Evolutionary conservation across 2,113 vertebrate species (phyloP).

Genomic region (Gambusia holbrooki): DNA sequence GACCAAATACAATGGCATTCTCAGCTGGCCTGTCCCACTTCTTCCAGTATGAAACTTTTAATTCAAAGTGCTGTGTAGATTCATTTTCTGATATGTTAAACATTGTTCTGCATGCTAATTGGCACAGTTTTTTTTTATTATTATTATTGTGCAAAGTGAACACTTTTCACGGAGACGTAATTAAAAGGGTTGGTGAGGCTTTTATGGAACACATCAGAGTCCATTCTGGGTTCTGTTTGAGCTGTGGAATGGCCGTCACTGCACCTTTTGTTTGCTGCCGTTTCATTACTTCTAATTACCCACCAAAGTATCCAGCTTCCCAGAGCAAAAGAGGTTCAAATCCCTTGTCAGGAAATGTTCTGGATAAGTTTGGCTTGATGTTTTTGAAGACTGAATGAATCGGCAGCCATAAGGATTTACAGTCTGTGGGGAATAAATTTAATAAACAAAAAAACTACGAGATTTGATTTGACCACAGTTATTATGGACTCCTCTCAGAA

Average conservation of each 20-base stretch:
- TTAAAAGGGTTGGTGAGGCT: slow-evolving; percentile 70
- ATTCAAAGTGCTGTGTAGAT: slow-evolving; percentile 83
- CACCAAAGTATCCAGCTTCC: slow-evolving; percentile 64
- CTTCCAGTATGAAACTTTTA: slow-evolving; percentile 76
- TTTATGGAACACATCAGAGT: slow-evolving; percentile 72
- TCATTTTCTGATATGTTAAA: slow-evolving; percentile 84
- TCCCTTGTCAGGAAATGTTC: neutral
- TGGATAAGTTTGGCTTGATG: neutral
- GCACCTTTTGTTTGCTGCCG: slow-evolving; percentile 56
- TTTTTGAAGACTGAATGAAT: neutral
- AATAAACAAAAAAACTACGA: too few species aligned
- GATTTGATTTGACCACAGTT: neutral
- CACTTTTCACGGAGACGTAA: slow-evolving; percentile 73
- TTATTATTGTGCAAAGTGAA: slow-evolving; percentile 71
- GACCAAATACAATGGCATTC: slow-evolving; percentile 75
- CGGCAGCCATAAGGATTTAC: too few species aligned
- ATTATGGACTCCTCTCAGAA: neutral
- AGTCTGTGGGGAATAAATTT: too few species aligned
- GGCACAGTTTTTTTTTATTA: slow-evolving; percentile 72
- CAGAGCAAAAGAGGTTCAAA: slow-evolving; percentile 19
- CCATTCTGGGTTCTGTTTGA: slow-evolving; percentile 75
- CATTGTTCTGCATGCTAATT: slow-evolving; percentile 83
- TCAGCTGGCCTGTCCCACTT: slow-evolving; percentile 82
- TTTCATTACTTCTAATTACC: slow-evolving; percentile 64
- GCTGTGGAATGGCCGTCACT: slow-evolving; percentile 63